Evolutionary conservation across 2,113 vertebrate species (phyloP), one percentile per base, ranked within the genome.

Genomic region (Glaucomys volans): DNA sequence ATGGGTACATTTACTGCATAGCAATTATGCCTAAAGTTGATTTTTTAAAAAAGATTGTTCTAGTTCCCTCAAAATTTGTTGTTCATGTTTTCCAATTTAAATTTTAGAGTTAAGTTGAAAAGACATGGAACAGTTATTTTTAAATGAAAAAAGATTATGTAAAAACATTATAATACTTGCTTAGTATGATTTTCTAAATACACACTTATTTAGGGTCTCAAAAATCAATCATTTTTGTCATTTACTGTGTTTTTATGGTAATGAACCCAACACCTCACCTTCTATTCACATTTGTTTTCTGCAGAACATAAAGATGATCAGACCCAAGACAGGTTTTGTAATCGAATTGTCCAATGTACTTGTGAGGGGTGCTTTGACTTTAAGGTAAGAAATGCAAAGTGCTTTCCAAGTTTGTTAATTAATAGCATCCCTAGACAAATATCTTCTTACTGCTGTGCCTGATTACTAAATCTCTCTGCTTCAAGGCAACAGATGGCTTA

Each of bases 381-480:
- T 97, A 98, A 98, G 93, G 95, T 95, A 98, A 96, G 88, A 98
- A 96, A 98, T 96, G 86, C 87, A 98, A 97, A 98, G 98, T 87
- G 82, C 92, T 97, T 97, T 98, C 98, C 98, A 99, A 98, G 93
- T 98, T 98, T 97, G 95, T 98, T 99, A 98, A 98, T 98, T 98
- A 99, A 99, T 97, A 98, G 87, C 87, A 97, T 98, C 98, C 98
- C 98, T 93, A 98, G 98, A 98, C 97, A 98, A 98, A 98, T 97
- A 98, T 82, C 96, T 97, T 98, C 98, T 98, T 98, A 98, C 95
- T 97, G 95, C 77, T 98, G 76, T 93, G 97, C 96, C 97, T 98
- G 97, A 98, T 98, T 98, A 98, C 97, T 98, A 98, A 98, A 98
- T 98, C 97, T 98, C 97, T 97, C 85, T 97, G 98, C 97, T 98